Conservation (phyloP, 2,797 vertebrate species). For the Mallotus villosus region DNA sequence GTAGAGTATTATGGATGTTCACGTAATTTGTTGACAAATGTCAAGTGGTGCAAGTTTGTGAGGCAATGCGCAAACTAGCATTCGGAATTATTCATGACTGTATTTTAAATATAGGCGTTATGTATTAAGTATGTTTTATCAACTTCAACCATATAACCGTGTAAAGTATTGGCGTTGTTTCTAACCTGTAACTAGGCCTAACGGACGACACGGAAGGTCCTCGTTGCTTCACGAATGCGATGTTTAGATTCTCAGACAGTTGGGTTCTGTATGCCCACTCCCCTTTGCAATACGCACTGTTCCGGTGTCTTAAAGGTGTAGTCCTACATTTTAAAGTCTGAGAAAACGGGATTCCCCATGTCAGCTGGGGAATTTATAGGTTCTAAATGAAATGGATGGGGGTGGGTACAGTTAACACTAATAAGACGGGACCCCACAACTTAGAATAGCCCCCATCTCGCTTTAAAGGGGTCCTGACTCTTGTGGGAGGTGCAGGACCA, state of each 20-base stretch:
- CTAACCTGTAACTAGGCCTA: slow-evolving; percentile 4
- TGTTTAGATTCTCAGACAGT: neutral
- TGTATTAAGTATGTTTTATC: neutral
- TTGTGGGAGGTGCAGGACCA: no score
- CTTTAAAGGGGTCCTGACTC: no score
- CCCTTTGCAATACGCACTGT: neutral
- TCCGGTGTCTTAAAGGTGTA: slow-evolving; percentile 18
- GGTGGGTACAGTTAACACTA: no score
- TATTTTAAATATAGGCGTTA: no score
- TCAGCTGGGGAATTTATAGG: neutral
- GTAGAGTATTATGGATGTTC: neutral
- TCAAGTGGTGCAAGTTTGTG: neutral
- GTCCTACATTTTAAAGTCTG: neutral
- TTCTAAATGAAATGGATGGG: no score
- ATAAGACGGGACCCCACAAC: no score
- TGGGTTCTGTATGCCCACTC: slow-evolving; percentile 6
- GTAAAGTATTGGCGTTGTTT: neutral
- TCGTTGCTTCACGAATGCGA: neutral
- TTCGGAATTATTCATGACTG: no score
- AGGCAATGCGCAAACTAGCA: neutral
- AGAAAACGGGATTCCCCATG: neutral
- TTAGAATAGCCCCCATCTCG: no score
- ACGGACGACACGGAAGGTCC: neutral
- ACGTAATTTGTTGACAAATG: neutral
- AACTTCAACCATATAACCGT: neutral